Conservation (phyloP, 1,140 invertebrate species). For the Drosophila neocordata region DNA sequence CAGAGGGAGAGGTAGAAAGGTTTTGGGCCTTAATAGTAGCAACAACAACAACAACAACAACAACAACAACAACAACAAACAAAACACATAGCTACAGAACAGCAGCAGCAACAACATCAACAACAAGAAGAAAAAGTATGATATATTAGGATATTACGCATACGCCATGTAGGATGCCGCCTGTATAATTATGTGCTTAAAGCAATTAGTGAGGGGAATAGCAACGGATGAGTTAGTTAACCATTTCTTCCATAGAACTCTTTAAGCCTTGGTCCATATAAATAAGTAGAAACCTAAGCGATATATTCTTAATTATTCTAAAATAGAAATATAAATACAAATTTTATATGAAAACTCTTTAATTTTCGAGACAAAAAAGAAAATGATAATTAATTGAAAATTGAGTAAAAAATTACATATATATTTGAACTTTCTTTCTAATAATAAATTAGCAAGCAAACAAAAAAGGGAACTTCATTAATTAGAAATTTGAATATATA, state of each 20-base stretch:
- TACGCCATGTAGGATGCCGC: slow-evolving; percentile 57
- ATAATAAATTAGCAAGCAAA: too few species aligned
- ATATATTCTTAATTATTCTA: too few species aligned
- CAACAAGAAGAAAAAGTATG: slow-evolving; percentile 57
- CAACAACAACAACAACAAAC: not conserved
- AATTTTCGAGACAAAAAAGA: too few species aligned
- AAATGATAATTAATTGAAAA: too few species aligned
- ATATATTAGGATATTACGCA: slow-evolving; percentile 74
- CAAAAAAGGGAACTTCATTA: too few species aligned
- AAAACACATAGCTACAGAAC: not conserved
- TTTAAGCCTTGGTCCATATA: not conserved
- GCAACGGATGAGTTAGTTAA: slow-evolving; percentile 37
- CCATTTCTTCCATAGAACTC: slow-evolving; percentile 12
- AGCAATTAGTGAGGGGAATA: slow-evolving; percentile 61
- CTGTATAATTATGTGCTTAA: slow-evolving; percentile 73
- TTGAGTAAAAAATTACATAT: too few species aligned
- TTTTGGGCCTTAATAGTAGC: not conserved
- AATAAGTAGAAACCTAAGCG: too few species aligned
- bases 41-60: not conserved
- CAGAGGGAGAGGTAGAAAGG: not conserved
- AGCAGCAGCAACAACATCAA: not conserved
- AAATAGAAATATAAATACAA: too few species aligned
- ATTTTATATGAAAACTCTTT: too few species aligned
- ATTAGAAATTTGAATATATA: too few species aligned
- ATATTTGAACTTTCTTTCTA: too few species aligned